Evolutionary conservation across 2,113 vertebrate genomes (phyloP).

Genomic region (Brienomyrus brachyistius): DNA sequence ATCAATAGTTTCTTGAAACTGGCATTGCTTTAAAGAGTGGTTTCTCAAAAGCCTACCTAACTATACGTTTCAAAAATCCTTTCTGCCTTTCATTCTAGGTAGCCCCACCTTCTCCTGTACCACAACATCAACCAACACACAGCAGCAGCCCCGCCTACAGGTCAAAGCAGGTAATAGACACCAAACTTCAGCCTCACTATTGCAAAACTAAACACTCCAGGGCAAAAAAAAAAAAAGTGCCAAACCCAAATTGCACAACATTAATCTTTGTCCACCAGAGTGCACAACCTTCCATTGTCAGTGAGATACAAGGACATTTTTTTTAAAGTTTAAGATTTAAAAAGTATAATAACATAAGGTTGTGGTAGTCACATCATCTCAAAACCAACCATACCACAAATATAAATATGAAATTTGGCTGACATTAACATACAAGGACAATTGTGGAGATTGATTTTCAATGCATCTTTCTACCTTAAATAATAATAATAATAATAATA

Average conservation of each 20-base stretch:
- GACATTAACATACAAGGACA: slow-evolving; percentile 55
- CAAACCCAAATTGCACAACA: not conserved
- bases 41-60: not conserved
- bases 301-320: not conserved
- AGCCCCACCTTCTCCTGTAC: slow-evolving; percentile 72
- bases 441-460: slow-evolving; percentile 51
- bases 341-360: not conserved
- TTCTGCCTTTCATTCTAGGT: slow-evolving; percentile 44
- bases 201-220: not conserved
- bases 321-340: not conserved
- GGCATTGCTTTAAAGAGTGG: not conserved
- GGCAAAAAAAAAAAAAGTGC: not conserved
- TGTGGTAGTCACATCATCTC: not conserved
- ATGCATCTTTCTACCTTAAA: slow-evolving; percentile 49
- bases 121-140: slow-evolving; percentile 55
- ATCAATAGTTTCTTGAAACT: not conserved
- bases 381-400: not conserved
- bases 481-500: too few relatives aligned
- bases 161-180: slow-evolving; percentile 64
- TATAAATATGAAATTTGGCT: slow-evolving; percentile 49
- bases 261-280: not conserved
- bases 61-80: not conserved
- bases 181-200: not conserved
- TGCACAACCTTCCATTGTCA: not conserved
- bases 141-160: slow-evolving; percentile 58